Evolutionary conservation across 2,888 invertebrate genomes (phyloP).

Genomic region (Andrena bucephala): DNA sequence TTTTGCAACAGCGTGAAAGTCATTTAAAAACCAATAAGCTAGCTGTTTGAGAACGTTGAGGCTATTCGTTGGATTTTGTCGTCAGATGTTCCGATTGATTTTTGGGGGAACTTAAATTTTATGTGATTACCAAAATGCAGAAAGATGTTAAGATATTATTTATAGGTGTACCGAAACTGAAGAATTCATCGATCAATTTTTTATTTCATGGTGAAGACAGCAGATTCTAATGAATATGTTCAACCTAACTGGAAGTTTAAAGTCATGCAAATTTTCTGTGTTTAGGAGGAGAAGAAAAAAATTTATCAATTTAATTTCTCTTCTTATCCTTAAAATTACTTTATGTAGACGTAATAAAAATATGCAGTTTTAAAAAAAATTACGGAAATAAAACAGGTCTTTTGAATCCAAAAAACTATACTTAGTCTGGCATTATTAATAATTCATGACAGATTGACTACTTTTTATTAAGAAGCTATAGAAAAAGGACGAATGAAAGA

Average conservation of each 20-base stretch:
- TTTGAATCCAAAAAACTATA: not conserved
- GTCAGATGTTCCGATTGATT: not conserved
- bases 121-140: not conserved
- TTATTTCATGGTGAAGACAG: too few relatives aligned
- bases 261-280: too few relatives aligned
- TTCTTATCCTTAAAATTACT: too few relatives aligned
- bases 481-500: not conserved
- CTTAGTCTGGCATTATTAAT: not conserved
- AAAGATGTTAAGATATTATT: not conserved
- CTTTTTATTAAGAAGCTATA: not conserved
- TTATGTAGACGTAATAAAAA: not conserved
- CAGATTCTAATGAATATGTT: too few relatives aligned
- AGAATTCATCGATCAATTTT: too few relatives aligned
- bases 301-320: too few relatives aligned
- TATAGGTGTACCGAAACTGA: too few relatives aligned
- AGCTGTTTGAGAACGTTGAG: not conserved
- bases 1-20: conserved; percentile 51
- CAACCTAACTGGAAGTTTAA: too few relatives aligned
- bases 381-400: not conserved
- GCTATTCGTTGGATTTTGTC: not conserved
- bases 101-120: not conserved
- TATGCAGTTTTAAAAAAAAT: not conserved
- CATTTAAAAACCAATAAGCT: conserved; percentile 19
- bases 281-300: too few relatives aligned
- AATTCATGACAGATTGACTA: not conserved